Base-by-base conservation (phyloP, 2,797 vertebrate genomes). In the Pogoniulus pusillus region DNA sequence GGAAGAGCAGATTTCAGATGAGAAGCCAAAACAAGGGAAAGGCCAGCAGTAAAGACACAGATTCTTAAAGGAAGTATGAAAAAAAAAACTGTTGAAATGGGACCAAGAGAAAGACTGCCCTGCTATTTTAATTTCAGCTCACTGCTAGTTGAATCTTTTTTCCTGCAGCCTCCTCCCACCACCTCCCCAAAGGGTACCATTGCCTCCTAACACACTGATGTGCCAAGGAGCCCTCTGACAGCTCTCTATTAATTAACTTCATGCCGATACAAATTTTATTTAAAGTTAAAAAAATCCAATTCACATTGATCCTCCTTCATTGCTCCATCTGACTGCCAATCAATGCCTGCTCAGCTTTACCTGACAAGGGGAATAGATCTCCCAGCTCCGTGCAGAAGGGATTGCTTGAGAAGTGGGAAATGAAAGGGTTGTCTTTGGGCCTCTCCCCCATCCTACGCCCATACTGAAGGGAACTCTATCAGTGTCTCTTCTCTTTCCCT, bases 211-310 rank as follows among this genome's bases (percentile, higher is more conserved):
- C 88, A 91, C 89, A 89, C 90, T 94, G 90, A 96, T 69, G 87
- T 94, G 94, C 91, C 95, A 95, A 96, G 93, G 87, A 94, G 93
- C 92, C 85, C 91, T 96, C 96, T 96, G 96, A 97, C 96, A 95
- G 92, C 87, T 94, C 95, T 96, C 96, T 96, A 96, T 97, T 97
- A 97, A 97, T 97, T 97, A 97, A 96, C 96, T 97, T 96, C 94
- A 95, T 96, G 96, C 96, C 94, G 1, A 97, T 97, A 97, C 94
- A 96, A 96, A 97, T 97, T 97, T 96, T 97, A 96, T 97, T 97
- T 96, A 96, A 97, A 96, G 93, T 96, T 95, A 86, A 92, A 96
- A 96, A 96, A 97, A 97, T 96, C 95, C 96, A 96, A 97, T 97
- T 97, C 96, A 92, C 94, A 97, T 97, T 94, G 96, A 97, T 96